These are phyloP conservation scores for Poicephalus meyeri DNA, from an alignment of 2,113 vertebrate species.

Conservation along the genomic window DNA sequence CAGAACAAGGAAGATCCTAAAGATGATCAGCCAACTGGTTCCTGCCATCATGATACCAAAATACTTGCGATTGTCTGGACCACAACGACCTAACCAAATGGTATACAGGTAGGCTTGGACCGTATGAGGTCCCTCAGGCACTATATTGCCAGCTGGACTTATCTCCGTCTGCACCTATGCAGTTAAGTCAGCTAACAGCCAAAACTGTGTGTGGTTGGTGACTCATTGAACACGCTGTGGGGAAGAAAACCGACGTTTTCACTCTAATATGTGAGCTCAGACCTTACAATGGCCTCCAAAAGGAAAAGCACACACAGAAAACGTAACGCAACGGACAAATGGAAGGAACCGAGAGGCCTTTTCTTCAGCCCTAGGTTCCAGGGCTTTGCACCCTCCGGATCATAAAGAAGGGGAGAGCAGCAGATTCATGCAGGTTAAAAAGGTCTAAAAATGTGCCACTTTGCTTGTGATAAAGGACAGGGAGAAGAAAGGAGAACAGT, in stretches of 20 bases:
- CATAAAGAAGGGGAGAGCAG: slow-evolving; percentile 38
- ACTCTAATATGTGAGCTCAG: neutral
- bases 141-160: neutral
- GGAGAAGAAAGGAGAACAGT: neutral
- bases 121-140: neutral
- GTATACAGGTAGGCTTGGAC: neutral
- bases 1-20: neutral
- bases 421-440: slow-evolving; percentile 31
- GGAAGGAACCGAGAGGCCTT: neutral
- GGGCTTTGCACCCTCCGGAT: slow-evolving; percentile 28
- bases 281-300: no score
- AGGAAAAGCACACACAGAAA: neutral
- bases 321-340: neutral
- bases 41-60: neutral
- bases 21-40: neutral
- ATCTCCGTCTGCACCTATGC: accelerated
- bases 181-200: neutral
- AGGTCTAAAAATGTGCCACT: slow-evolving; percentile 56
- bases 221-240: accelerated
- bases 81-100: accelerated
- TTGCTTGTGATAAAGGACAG: slow-evolving; percentile 30
- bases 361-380: neutral
- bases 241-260: neutral
- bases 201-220: neutral
- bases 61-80: neutral